Base-by-base conservation (phyloP, 2,888 invertebrate genomes). In the Troides oblongomaculatus region DNA sequence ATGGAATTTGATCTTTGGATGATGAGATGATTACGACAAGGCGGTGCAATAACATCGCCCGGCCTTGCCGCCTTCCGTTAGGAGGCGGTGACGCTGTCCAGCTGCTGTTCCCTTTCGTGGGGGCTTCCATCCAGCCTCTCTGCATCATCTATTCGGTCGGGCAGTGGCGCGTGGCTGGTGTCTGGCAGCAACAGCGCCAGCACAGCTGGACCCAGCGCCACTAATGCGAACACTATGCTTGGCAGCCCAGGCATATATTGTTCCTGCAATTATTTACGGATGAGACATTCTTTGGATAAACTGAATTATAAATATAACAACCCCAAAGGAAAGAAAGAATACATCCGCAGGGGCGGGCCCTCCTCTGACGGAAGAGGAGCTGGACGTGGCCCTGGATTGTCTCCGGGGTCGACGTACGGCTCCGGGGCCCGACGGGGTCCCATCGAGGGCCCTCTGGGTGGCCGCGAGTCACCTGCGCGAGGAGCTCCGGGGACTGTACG, bases 161-260 rank as follows among this genome's bases (percentile, higher is more conserved):
- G 92, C 17, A 92, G 77, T 0, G 81, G 80, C 0, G 80, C 72
- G 7, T 77, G 77, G 72, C 89, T 89, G 3, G 91, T 88, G 73
- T 92, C 92, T 0, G 92, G 92, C 21, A 92, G 78, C 53, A 88
- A 74, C 0, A 90, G 78, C 0, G 90, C 83, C 66, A 92, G 75
- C 43, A 79, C 14, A 0, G 88, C 91, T 0, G 92, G 86, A 0
- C 85, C 86, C 2, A 92, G 76, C 2, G 92, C 87, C 14, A 81
- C 86, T 5, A 85, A 57, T 0, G 89, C 90, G 66, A 92, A 89
- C 23, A 87, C 80, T 23, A 91, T 75, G 74, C 86, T 89, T 0
- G 91, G 87, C 14, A 91, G 79, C 5, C 90, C 88, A 0, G 80
- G 58, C 88, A 90, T 87, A 74, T 84, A 88, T 63, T 84, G 75